Percentiles rank a stretch among this genome's conserved stretches.
Evolutionary conservation across 2,797 vertebrate species (phyloP).

Genomic region (Nannoperca obscura): DNA sequence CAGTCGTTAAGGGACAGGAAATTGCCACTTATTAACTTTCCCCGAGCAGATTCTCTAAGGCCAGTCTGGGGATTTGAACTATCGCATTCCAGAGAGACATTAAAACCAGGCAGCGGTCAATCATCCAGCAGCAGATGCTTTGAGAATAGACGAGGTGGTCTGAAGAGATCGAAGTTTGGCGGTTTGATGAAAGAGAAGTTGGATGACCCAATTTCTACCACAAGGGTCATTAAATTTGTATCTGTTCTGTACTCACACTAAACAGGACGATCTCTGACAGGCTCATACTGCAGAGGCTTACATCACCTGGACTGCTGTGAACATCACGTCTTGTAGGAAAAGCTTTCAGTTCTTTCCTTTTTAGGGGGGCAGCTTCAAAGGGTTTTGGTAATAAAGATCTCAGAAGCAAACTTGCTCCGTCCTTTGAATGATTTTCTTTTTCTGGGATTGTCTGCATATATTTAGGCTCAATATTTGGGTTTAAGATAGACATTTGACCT

Average conservation of each 20-base stretch:
- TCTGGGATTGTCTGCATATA: background rate
- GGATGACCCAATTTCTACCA: conserved; percentile 58
- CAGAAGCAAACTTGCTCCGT: conserved; percentile 33
- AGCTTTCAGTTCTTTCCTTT: conserved; percentile 52
- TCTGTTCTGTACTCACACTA: conserved; percentile 40
- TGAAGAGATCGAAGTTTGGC: conserved; percentile 61
- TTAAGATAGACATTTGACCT: conserved; percentile 22
- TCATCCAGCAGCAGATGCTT: conserved; percentile 53
- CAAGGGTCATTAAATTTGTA: conserved; percentile 63
- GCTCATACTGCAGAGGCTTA: conserved; percentile 46
- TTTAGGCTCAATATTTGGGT: conserved; percentile 27
- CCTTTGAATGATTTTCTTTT: conserved; percentile 25
- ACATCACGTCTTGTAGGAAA: conserved; percentile 49
- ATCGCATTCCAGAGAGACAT: conserved; percentile 1
- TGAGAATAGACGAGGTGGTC: conserved; percentile 54
- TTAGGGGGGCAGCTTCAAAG: conserved; percentile 52
- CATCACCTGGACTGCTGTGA: conserved; percentile 58
- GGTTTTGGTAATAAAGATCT: conserved; percentile 59
- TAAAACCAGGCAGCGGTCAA: conserved; percentile 20
- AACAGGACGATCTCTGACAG: conserved; percentile 61
- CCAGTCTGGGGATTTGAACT: conserved; percentile 24
- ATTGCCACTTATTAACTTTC: conserved; percentile 25
- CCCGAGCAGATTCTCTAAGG: conserved; percentile 17
- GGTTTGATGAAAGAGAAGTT: conserved; percentile 70
- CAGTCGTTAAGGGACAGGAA: conserved; percentile 17